These are phyloP conservation scores for Eonycteris spelaea DNA, from an alignment of 2,113 vertebrate genomes.

Conservation along the genomic window DNA sequence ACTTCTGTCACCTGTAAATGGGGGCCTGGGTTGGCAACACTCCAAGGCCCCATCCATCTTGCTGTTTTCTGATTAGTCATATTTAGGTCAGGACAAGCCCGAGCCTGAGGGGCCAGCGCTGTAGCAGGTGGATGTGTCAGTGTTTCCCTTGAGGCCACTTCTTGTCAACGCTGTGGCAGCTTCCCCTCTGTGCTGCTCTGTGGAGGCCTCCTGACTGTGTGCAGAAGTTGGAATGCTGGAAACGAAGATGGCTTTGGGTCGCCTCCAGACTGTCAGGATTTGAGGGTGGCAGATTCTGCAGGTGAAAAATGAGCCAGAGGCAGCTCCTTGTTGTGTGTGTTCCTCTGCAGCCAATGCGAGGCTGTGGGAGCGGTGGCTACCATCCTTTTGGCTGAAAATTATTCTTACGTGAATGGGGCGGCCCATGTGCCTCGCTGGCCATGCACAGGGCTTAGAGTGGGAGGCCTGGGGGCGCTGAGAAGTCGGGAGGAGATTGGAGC, in stretches of 20 bases:
- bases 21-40: neutral
- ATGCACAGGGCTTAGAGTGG: neutral
- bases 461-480: neutral
- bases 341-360: accelerated
- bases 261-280: neutral
- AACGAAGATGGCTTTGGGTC: accelerated
- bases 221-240: neutral
- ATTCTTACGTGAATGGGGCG: neutral
- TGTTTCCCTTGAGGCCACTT: neutral
- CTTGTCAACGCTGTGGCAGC: accelerated
- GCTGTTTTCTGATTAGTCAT: neutral
- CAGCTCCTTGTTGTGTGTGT: no score
- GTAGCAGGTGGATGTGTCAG: neutral
- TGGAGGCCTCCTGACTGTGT: neutral
- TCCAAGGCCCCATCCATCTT: accelerated
- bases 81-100: neutral
- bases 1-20: neutral
- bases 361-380: accelerated
- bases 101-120: accelerated
- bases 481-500: neutral
- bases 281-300: neutral
- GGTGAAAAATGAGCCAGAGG: neutral
- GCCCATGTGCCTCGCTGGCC: accelerated
- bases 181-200: neutral
- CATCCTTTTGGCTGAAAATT: neutral